phyloP scores from a whole-genome alignment of 2,888 invertebrate species.

The Galerucella calmariensis region DNA sequence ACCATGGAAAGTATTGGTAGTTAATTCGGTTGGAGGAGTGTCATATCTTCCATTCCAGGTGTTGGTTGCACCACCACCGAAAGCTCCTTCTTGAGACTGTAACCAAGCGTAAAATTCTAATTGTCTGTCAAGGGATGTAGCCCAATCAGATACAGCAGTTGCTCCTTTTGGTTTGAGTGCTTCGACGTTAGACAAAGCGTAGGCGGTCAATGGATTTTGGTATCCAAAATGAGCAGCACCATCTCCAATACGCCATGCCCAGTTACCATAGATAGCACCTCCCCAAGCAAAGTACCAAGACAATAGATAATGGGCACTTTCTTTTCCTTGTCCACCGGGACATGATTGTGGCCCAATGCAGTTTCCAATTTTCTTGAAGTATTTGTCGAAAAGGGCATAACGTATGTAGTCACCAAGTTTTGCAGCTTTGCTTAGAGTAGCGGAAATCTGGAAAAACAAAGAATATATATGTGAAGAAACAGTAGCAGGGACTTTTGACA shows the following conservation, averaged over 20 bases:
- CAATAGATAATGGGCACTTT: constrained; percentile 50
- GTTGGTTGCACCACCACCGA: constrained; percentile 52
- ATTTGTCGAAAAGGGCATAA: constrained; percentile 51
- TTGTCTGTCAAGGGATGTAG: constrained; percentile 48
- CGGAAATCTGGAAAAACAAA: constrained; percentile 28
- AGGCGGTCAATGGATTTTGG: constrained; percentile 51
- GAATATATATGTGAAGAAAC: neutral
- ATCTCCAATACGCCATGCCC: constrained; percentile 53
- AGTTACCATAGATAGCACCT: constrained; percentile 46
- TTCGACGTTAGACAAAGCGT: constrained; percentile 43
- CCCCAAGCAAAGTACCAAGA: constrained; percentile 52
- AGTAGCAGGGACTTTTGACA: no score
- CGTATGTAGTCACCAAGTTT: constrained; percentile 51
- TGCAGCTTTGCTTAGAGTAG: constrained; percentile 45
- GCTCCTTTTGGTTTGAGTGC: constrained; percentile 47
- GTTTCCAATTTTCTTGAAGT: constrained; percentile 52
- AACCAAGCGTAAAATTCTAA: constrained; percentile 49
- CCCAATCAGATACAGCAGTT: constrained; percentile 49
- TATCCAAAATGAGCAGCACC: constrained; percentile 51
- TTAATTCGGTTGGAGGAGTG: constrained; percentile 44
- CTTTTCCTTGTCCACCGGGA: constrained; percentile 47
- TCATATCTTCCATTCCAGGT: constrained; percentile 51
- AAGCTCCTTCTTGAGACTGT: constrained; percentile 50
- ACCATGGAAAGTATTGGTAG: constrained; percentile 49
- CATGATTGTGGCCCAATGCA: constrained; percentile 45